Evolutionary conservation across 2,797 vertebrate species (phyloP).

Genomic region (Nannoperca australis): DNA sequence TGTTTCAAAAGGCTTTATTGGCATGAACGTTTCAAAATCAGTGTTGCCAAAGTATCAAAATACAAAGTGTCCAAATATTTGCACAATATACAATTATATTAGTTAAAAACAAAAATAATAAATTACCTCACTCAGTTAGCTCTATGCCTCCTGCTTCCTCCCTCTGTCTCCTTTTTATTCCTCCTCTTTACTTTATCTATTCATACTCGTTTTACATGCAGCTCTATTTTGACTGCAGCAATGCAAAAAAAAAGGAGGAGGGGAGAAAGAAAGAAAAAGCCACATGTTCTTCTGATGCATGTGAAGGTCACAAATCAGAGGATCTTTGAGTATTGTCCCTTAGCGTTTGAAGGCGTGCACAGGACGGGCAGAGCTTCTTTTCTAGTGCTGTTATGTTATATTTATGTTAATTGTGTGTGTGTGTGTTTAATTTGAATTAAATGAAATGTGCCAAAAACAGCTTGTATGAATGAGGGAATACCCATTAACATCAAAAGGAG

Average conservation of each 20-base stretch:
- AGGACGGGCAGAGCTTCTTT: slow-evolving; percentile 10
- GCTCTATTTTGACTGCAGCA: slow-evolving; percentile 36
- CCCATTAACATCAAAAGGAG: slow-evolving; percentile 14
- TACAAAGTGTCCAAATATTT: too few species aligned
- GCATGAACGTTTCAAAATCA: too few species aligned
- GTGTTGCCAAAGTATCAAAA: too few species aligned
- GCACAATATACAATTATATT: too few species aligned
- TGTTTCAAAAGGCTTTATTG: too few species aligned
- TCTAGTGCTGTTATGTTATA: slow-evolving; percentile 31
- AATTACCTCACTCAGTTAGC: not conserved
- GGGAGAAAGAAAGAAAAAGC: slow-evolving; percentile 6
- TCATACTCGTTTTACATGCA: not conserved
- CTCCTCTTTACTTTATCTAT: not conserved
- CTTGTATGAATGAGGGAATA: slow-evolving; percentile 13
- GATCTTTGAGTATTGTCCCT: not conserved
- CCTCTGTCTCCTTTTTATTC: not conserved
- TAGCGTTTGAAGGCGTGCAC: not conserved
- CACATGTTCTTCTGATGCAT: not conserved
- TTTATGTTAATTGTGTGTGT: slow-evolving; percentile 34
- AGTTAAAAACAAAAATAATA: too few species aligned
- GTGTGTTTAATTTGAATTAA: slow-evolving; percentile 29
- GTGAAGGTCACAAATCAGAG: not conserved
- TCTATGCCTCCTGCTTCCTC: not conserved
- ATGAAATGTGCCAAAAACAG: slow-evolving; percentile 1
- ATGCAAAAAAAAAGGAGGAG: slow-evolving; percentile 1